Conservation (phyloP, 1,140 invertebrate genomes). For the Drosophila teissieri region DNA sequence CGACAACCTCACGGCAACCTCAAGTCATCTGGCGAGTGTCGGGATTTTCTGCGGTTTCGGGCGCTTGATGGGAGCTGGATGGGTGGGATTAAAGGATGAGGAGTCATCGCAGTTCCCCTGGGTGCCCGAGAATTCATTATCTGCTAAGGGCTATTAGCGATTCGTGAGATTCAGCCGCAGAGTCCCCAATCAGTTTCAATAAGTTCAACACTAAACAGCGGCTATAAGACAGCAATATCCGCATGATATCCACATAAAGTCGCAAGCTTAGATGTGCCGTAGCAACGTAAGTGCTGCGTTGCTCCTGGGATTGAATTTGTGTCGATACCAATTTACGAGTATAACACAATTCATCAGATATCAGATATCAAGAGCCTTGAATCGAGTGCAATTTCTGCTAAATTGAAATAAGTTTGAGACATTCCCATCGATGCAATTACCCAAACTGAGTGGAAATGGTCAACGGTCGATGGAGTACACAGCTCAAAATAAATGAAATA, state of each 20-base stretch:
- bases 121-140: conserved; percentile 12
- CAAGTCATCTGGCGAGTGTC: conserved; percentile 43
- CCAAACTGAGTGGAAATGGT: conserved; percentile 17
- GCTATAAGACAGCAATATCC: neutral
- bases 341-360: conserved; percentile 17
- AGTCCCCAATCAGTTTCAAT: too few relatives aligned
- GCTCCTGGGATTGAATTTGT: conserved; percentile 12
- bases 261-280: neutral
- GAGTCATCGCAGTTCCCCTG: neutral
- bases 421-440: conserved; percentile 31
- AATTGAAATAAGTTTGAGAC: conserved; percentile 35
- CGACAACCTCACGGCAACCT: conserved; percentile 51
- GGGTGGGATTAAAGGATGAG: neutral
- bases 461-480: neutral
- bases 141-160: neutral
- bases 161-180: neutral
- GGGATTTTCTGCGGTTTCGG: conserved; percentile 34
- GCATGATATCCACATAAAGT: neutral
- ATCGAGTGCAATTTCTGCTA: conserved; percentile 25
- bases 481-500: neutral
- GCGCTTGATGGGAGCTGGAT: neutral
- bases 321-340: conserved; percentile 7
- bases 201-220: neutral
- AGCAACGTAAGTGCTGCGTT: neutral
- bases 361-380: conserved; percentile 14